Base-by-base conservation (phyloP, 2,888 invertebrate genomes). In the Melinaea marsaeus region DNA sequence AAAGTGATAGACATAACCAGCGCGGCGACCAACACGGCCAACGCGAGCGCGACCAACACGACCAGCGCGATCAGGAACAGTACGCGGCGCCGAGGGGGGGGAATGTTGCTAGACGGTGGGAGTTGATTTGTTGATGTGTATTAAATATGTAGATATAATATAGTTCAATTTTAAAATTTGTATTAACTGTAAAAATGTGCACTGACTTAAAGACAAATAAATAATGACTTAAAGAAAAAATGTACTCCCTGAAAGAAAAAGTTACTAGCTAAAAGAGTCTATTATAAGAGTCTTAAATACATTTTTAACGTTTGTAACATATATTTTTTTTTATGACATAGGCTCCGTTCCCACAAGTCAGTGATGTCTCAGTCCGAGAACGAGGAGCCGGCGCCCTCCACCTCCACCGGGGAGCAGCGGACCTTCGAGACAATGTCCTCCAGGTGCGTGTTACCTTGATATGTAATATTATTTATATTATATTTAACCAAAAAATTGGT, bases 311-410 rank as follows among this genome's bases (percentile, higher is more conserved):
- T 35, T 35, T 42, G 7, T 6, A 1, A 42, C 7, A 9, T 42
- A n/a, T n/a, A n/a, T n/a, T n/a, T 9, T 7, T 51, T 51, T 6
- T 51, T 32, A 22, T 32, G 6, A 1, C 32, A 32, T 32, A 90
- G 90, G 68, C 79, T 91, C n/a, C 85, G 91, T 2, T 90, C 91
- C 2, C 85, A 90, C 78, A 89, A 89, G 72, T 88, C 89, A 0
- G 83, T 73, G 9, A 84, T 87, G 57, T 88, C 89, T 2, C 86
- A 85, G 62, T 85, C 88, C 1, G 89, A 88, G 68, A 80, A 73
- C 65, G 90, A 89, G 1, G 90, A 89, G 63, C 88, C 88, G 0
- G 77, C 79, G 56, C 85, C 89, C 0, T 85, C 86, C 11, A 85
- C 88, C 0, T 86, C 88, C 4, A 72, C 82, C 0, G 80, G 78